Evolutionary conservation across 2,113 vertebrate genomes (phyloP).

Genomic region (Danionella cerebrum): DNA sequence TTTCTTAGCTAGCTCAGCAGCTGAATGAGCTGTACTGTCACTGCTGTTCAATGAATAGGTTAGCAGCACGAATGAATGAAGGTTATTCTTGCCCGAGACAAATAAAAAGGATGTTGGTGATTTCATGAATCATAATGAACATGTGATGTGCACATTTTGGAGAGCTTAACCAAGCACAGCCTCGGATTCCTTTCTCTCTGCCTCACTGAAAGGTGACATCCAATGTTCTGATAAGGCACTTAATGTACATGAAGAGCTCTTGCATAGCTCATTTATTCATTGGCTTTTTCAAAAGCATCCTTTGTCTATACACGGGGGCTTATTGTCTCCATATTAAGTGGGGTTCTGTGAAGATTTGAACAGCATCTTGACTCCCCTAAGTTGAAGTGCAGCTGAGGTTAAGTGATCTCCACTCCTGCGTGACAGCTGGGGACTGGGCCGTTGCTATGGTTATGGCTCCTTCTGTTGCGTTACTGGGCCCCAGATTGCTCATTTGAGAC

Average conservation of each 20-base stretch:
- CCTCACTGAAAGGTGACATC: constrained; percentile 49
- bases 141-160: constrained; percentile 32
- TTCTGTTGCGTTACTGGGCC: constrained; percentile 39
- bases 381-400: constrained; percentile 70
- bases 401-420: constrained; percentile 66
- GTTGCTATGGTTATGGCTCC: constrained; percentile 60
- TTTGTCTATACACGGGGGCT: constrained; percentile 47
- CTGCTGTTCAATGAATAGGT: constrained; percentile 36
- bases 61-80: constrained; percentile 32
- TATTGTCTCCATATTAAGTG: constrained; percentile 69
- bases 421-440: constrained; percentile 50
- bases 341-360: constrained; percentile 58
- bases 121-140: constrained; percentile 44
- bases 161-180: constrained; percentile 33
- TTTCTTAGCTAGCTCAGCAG: constrained; percentile 18
- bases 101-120: constrained; percentile 37
- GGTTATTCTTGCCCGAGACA: constrained; percentile 36
- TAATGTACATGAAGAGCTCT: constrained; percentile 43
- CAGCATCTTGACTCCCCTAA: constrained; percentile 71
- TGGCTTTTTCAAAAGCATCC: constrained; percentile 50
- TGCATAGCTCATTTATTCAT: constrained; percentile 41
- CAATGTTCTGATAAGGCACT: constrained; percentile 43
- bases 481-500: constrained; percentile 59
- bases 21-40: constrained; percentile 31
- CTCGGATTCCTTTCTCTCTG: constrained; percentile 23